Conservation (phyloP, 1,140 invertebrate species). For the Lepidurus arcticus region DNA sequence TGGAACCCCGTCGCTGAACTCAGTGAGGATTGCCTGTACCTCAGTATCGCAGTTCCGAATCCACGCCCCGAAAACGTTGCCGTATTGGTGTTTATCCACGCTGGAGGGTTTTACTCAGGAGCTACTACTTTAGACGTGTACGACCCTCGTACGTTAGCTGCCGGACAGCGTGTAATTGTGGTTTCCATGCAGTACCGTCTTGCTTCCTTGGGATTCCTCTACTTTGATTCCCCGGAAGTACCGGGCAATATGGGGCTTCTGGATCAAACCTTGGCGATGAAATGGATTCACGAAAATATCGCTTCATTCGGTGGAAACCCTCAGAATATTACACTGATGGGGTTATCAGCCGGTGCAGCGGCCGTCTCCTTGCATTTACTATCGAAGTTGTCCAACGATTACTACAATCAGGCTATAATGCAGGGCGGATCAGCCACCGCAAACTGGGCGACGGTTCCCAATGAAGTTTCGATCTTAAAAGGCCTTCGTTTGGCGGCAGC, state of each 20-base stretch:
- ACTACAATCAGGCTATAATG: conserved; percentile 85
- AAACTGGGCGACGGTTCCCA: conserved; percentile 84
- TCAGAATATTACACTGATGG: conserved; percentile 89
- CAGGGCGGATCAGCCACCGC: conserved; percentile 61
- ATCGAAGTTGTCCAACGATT: conserved; percentile 72
- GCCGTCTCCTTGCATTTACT: conserved; percentile 87
- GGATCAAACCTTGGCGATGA: conserved; percentile 72
- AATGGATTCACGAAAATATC: conserved; percentile 92
- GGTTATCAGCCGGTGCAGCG: conserved; percentile 91
- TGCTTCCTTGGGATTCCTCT: conserved; percentile 87
- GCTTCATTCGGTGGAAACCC: conserved; percentile 89
- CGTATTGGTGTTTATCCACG: conserved; percentile 96
- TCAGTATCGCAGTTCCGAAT: conserved; percentile 78
- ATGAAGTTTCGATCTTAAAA: conserved; percentile 67
- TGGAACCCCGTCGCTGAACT: conserved; percentile 93
- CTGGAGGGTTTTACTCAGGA: conserved; percentile 92
- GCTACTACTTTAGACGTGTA: conserved; percentile 90
- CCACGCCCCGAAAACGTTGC: conserved; percentile 59
- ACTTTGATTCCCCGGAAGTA: conserved; percentile 79
- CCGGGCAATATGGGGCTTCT: conserved; percentile 92
- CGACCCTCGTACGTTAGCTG: conserved; percentile 76
- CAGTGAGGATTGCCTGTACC: conserved; percentile 93
- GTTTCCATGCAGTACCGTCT: conserved; percentile 93
- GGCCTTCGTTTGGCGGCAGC: conserved; percentile 76
- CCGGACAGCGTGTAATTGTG: conserved; percentile 85